Evolutionary conservation across 2,888 invertebrate genomes (phyloP), one percentile per base, ranked within the genome.

Genomic region (Eristalinus sepulchralis): DNA sequence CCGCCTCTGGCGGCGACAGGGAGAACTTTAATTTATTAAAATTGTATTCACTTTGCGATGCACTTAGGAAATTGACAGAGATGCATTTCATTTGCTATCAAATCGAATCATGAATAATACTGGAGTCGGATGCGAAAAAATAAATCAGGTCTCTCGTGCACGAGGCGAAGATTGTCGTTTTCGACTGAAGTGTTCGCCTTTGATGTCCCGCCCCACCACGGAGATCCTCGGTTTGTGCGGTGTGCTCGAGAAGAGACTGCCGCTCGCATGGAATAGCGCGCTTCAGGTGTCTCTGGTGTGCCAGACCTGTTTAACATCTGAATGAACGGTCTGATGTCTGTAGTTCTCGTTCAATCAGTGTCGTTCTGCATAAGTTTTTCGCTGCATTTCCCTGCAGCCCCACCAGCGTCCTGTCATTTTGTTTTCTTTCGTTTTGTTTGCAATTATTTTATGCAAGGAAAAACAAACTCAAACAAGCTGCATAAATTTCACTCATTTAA

Each of bases 61-160:
- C 85, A 85, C 85, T 85, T 85, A 85, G 73, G 81, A 85, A 82
- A 85, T 85, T 85, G 85, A 85, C 82, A 82, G 81, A 85, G 85
- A 82, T 85, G 85, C 85, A 85, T 85, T 82, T 82, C 78, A 73
- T 85, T 85, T 85, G 85, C 77, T 78, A 85, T 85, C 77, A 85
- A 85, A 85, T 85, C 85, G 85, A 85, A 85, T 85, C 85, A 85
- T 81, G 85, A 81, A 82, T 81, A 78, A 82, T 81, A 85, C 81
- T 73, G 77, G 77, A 73, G 77, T 85, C 59, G 60, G 70, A 82
- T 73, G 73, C 73, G 53, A 82, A 78, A 57, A 72, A 81, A 81
- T 82, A 85, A 85, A 85, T 85, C 85, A 82, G 75, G 53, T 17
- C 34, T 59, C 60, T 39, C 53, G 10, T 39, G 8, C n/a, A n/a